Evolutionary conservation across 2,797 vertebrate species (phyloP).

Genomic region (Thamnophis elegans): DNA sequence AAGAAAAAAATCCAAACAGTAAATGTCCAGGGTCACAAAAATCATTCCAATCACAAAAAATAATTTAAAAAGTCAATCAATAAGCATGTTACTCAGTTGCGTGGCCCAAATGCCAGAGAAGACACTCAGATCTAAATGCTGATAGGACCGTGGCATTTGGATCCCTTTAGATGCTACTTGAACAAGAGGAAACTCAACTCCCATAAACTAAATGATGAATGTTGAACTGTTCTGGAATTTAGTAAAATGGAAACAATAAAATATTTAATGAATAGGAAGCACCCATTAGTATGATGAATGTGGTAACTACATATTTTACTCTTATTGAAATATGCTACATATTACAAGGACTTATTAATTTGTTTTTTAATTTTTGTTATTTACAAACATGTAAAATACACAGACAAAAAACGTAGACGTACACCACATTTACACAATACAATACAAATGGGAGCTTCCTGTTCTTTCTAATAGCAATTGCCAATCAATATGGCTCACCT

Average conservation of each 20-base stretch:
- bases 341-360: neutral
- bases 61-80: neutral
- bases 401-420: no score
- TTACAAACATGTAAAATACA: no score
- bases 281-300: neutral
- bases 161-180: neutral
- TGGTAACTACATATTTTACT: neutral
- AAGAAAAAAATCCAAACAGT: neutral
- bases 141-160: neutral
- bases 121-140: neutral
- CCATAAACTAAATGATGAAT: neutral
- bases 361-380: no score
- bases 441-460: no score
- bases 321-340: neutral
- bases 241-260: neutral
- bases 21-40: neutral
- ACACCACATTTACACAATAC: no score
- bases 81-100: neutral
- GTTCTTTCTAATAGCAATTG: no score
- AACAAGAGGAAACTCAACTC: neutral
- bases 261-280: neutral
- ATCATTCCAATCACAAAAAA: neutral
- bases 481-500: no score
- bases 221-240: neutral
- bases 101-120: neutral